phyloP scores from a whole-genome alignment of 2,888 invertebrate genomes.

The Archips xylosteana region DNA sequence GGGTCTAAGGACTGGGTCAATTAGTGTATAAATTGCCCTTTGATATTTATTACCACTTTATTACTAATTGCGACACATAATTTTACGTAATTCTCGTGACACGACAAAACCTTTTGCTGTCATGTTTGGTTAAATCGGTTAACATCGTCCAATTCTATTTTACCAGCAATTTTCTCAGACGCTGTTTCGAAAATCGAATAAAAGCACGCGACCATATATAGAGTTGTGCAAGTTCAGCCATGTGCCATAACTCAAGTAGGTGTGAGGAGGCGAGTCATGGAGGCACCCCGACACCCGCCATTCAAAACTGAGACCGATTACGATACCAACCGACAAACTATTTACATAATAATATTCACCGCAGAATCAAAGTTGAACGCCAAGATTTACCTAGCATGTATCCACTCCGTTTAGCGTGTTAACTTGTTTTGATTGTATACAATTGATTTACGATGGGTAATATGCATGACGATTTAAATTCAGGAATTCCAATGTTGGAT shows the following conservation, averaged over 20 bases:
- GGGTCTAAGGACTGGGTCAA: no score
- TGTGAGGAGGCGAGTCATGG: constrained; percentile 18
- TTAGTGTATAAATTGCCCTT: no score
- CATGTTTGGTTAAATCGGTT: no score
- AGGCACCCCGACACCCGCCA: constrained; percentile 50
- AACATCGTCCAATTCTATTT: no score
- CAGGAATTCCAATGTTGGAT: constrained; percentile 11
- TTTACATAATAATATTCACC: constrained; percentile 68
- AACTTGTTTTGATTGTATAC: constrained; percentile 4
- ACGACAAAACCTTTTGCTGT: no score
- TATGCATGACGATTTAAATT: constrained; percentile 15
- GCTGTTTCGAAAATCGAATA: not conserved
- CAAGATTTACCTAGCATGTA: constrained; percentile 28
- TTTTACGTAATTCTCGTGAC: no score
- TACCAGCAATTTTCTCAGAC: no score
- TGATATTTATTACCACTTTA: no score
- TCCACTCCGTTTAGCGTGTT: not conserved
- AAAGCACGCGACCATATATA: not conserved
- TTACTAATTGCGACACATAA: no score
- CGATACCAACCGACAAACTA: constrained; percentile 51
- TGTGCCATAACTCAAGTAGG: not conserved
- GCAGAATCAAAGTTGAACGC: constrained; percentile 48
- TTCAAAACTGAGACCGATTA: constrained; percentile 55
- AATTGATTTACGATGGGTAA: constrained; percentile 13
- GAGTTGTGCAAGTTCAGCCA: not conserved